Base-by-base conservation (phyloP, 2,888 invertebrate genomes). In the Trachelus tabidus region DNA sequence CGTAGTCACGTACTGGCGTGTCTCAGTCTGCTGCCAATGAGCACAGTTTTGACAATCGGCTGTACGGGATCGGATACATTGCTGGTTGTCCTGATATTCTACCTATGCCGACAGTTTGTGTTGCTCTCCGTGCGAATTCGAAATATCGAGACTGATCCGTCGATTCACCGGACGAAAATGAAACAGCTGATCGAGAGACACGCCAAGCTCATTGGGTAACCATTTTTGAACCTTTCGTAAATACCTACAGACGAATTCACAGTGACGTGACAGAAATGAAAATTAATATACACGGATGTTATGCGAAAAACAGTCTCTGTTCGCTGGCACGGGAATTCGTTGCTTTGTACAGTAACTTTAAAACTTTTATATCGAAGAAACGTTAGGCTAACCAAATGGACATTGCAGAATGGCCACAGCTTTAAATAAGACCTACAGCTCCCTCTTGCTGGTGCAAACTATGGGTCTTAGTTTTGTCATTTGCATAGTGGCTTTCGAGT, bases 381-480 rank as follows among this genome's bases (percentile, higher is more conserved):
- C 23, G 9, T 56, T 56, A 56, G 23, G 23, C 56, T 56, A 56
- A 56, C 31, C 33, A 4, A 34, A 71, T 31, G 68, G 23, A 76
- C 33, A 9, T 84, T 81, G 2, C 73, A 84, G 84, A 75, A 76
- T 84, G 79, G 80, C 84, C 9, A 35, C 35, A 12, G 79, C 75
- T 31, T 79, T 84, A 33, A 75, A 78, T 6, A 68, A 82, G 9
- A 35, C 84, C 1, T 84, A 83, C 73, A 84, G 84, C 74, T 76
- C 81, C 4, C 71, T 84, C 9, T 82, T 84, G 84, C 84, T 84
- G 71, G 79, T 84, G 33, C 84, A 84, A 15, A 84, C 83, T 1
- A n/a, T 84, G 73, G 84, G 84, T 23, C 77, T 84, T 56, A 84
- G 83, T 75, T 83, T 83, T 68, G 83, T 83, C 11, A 76, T 84